These are phyloP conservation scores for Styela plicata DNA, from an alignment of 23 tunicate genomes.

Conservation along the genomic window DNA sequence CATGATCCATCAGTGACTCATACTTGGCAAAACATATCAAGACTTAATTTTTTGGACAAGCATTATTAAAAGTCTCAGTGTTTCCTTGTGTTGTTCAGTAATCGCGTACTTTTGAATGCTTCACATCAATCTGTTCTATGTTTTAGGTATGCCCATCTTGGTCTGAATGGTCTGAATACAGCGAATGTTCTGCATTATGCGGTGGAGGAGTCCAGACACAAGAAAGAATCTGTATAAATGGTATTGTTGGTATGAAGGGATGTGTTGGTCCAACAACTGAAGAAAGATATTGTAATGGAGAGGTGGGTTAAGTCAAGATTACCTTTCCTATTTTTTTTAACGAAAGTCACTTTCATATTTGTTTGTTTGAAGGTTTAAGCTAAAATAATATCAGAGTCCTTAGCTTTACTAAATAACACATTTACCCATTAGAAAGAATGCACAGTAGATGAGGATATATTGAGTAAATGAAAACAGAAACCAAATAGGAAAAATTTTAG, in stretches of 20 bases:
- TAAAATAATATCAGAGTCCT: no score
- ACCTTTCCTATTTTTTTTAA: neutral
- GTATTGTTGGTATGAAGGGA: constrained; percentile 39
- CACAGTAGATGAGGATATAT: no score
- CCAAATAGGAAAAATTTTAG: no score
- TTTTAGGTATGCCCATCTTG: constrained; percentile 74
- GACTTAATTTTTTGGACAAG: no score
- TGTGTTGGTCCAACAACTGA: constrained; percentile 41
- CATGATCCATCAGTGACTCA: no score
- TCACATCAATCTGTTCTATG: no score
- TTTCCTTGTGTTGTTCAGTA: no score
- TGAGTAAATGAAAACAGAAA: no score
- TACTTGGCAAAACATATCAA: no score
- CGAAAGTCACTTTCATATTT: neutral
- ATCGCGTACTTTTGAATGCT: no score
- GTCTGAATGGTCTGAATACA: constrained; percentile 68
- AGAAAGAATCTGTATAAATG: constrained; percentile 39
- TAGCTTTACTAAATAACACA: neutral
- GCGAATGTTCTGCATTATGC: constrained; percentile 58
- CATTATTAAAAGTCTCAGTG: no score
- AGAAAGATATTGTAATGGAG: constrained; percentile 54
- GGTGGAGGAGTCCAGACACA: constrained; percentile 57
- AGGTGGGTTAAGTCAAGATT: constrained; percentile 17
- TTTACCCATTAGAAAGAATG: no score
- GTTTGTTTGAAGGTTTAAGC: neutral